Conservation (phyloP, 2,113 vertebrate species). For the Colaptes auratus region DNA sequence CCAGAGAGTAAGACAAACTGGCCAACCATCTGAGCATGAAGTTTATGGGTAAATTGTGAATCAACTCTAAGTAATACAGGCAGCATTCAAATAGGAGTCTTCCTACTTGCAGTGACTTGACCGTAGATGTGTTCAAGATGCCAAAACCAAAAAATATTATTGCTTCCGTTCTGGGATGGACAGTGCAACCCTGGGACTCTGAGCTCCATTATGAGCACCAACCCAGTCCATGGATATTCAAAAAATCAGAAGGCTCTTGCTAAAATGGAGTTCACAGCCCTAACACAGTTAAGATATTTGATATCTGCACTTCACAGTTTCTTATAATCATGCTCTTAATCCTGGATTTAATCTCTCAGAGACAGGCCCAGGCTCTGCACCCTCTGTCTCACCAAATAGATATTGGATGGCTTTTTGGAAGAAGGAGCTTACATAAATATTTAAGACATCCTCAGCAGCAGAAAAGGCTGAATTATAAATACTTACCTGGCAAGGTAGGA, state of each 20-base stretch:
- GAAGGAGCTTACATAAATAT: neutral
- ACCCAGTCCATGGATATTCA: neutral
- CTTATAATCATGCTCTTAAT: neutral
- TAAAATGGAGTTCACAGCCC: neutral
- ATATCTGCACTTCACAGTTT: neutral
- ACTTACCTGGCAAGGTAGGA: neutral
- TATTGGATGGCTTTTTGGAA: neutral
- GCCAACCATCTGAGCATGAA: neutral
- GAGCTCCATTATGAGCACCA: neutral
- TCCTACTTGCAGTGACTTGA: neutral
- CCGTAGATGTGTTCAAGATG: neutral
- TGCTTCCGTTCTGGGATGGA: neutral
- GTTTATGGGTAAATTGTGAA: neutral
- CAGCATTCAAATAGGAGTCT: neutral
- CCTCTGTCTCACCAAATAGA: neutral
- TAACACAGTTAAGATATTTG: neutral
- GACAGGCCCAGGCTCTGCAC: neutral
- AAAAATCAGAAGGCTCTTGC: neutral
- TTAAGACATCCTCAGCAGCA: neutral
- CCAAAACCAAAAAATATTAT: neutral
- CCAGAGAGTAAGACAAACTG: neutral
- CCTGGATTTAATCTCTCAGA: neutral
- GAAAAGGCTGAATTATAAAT: neutral
- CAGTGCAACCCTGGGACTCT: neutral
- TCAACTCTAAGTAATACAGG: neutral